Evolutionary conservation across 2,113 vertebrate genomes (phyloP), one percentile per base, ranked within the genome.

Genomic region (Scortum barcoo): DNA sequence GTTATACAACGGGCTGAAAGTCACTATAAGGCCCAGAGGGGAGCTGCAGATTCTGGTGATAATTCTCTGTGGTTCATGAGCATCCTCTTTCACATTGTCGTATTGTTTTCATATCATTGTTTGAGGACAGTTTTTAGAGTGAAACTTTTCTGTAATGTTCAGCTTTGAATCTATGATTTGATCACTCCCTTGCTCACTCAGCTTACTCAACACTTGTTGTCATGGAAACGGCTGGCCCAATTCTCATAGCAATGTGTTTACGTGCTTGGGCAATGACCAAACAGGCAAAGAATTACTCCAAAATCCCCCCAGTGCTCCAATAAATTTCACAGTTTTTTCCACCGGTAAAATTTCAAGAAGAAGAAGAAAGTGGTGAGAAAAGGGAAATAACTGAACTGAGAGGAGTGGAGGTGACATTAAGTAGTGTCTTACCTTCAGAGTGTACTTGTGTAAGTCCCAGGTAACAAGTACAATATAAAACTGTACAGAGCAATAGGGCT

Each of bases 381-480:
- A 53, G 40, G 19, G 54, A 63, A 68, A 53, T 70, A 63, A 66
- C 8, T 48, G 14, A 28, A 60, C 3, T 36, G 42, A 63, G 17
- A 71, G 51, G 48, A 68, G 20, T 58, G 70, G 62, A 13, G 38
- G 22, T n/a, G 56, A 54, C 50, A 5, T 38, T 2, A 78, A 46
- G 53, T 6, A 1, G 14, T 14, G 57, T 75, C 92, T 97, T 98
- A 99, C 98, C 98, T 99, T 98, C 96, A 97, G 96, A 94, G 94
- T 94, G 94, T 93, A 95, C 97, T 96, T 97, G 96, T 90, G 97
- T 94, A 95, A 96, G 95, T 95, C 97, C 97, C 95, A 97, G 96
- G 94, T 96, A 97, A 95, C 96, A 97, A 94, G 96, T 95, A 95
- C 96, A 96, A 82, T 95, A 97, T 84, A 98, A 91, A 88, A 98